Conservation (phyloP, 2,888 invertebrate species). For the Athalia rosae region DNA sequence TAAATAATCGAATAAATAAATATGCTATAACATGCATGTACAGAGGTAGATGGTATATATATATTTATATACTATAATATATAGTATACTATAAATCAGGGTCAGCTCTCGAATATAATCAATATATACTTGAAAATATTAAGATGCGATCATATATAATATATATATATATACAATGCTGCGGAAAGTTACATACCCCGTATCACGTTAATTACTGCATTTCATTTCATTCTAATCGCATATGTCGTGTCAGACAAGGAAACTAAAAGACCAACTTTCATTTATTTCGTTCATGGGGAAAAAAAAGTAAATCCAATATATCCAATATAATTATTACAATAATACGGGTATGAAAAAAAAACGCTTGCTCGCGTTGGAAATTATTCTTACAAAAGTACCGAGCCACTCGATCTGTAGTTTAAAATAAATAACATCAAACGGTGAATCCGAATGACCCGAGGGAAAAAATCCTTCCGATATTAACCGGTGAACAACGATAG, state of each 20-base stretch:
- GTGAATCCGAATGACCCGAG: not conserved
- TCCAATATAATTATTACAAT: too few relatives aligned
- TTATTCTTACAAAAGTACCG: too few relatives aligned
- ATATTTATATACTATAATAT: too few relatives aligned
- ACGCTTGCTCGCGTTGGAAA: too few relatives aligned
- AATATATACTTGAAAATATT: too few relatives aligned
- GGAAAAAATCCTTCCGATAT: too few relatives aligned
- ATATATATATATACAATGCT: not conserved
- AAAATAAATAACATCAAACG: not conserved
- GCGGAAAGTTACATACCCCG: conserved; percentile 34
- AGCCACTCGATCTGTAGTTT: not conserved
- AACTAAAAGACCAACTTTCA: conserved; percentile 28
- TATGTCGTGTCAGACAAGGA: conserved; percentile 1
- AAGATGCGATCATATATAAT: not conserved
- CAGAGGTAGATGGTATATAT: conserved; percentile 10
- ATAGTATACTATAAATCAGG: too few relatives aligned
- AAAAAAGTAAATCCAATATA: too few relatives aligned
- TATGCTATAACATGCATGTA: conserved; percentile 11
- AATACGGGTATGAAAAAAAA: too few relatives aligned
- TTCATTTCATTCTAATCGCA: conserved; percentile 35
- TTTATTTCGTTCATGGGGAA: conserved; percentile 11
- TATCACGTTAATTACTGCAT: conserved; percentile 40
- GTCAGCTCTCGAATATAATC: too few relatives aligned
- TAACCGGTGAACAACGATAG: too few relatives aligned
- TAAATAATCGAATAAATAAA: not conserved